phyloP scores from a whole-genome alignment of 35 echinoderm and acorn worm genomes.

The Holothuria glaberrima region DNA sequence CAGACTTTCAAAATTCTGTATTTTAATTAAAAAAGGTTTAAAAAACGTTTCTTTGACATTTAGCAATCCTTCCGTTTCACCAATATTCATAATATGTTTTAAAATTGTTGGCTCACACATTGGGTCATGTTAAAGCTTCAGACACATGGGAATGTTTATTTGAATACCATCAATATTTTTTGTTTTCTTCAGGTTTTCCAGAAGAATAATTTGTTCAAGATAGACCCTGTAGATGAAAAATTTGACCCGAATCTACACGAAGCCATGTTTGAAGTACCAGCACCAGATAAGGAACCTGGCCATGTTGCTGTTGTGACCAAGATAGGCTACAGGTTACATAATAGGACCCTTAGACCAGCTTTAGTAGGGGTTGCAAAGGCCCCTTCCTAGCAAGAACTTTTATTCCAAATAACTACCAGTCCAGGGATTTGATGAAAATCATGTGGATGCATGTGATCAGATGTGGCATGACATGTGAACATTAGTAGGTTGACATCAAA shows the following conservation, averaged over 20 bases:
- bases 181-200: constrained; percentile 80
- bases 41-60: too few relatives aligned
- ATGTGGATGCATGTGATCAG: background rate
- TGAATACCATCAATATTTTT: background rate
- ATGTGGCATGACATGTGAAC: background rate
- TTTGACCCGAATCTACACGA: constrained; percentile 99
- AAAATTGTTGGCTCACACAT: too few relatives aligned
- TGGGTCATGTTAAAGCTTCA: too few relatives aligned
- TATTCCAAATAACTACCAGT: too few relatives aligned
- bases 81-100: too few relatives aligned
- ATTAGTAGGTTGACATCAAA: background rate
- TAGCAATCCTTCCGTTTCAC: too few relatives aligned
- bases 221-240: constrained; percentile 85
- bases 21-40: too few relatives aligned
- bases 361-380: constrained; percentile 79
- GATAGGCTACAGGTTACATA: constrained; percentile 90
- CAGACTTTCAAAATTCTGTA: too few relatives aligned
- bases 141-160: too few relatives aligned
- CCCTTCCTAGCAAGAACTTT: background rate
- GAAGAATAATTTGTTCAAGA: constrained; percentile 79
- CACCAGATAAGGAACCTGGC: constrained; percentile 81
- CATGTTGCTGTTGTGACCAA: constrained; percentile 89
- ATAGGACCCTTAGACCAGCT: constrained; percentile 96
- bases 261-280: constrained; percentile 89
- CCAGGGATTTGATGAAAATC: background rate